Evolutionary conservation across 2,888 invertebrate genomes (phyloP).

Genomic region (Lasioglossum malachurum): DNA sequence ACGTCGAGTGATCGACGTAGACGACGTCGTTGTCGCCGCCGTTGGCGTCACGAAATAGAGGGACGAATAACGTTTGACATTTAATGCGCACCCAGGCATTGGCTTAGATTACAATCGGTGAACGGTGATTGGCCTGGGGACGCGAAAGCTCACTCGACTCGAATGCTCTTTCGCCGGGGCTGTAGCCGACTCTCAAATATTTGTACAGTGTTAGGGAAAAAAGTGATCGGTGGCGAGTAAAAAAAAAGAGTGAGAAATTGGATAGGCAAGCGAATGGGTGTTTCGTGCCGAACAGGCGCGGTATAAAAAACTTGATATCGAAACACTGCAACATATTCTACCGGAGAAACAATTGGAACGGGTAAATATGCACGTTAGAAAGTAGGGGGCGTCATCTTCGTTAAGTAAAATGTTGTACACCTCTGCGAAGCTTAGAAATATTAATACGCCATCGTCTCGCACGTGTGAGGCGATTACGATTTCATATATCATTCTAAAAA

Average conservation of each 20-base stretch:
- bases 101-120: conserved; percentile 76
- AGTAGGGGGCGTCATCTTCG: neutral
- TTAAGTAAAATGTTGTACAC: neutral
- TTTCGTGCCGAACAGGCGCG: conserved; percentile 59
- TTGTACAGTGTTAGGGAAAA: conserved; percentile 74
- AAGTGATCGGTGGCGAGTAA: conserved; percentile 60
- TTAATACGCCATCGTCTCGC: neutral
- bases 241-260: conserved; percentile 63
- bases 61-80: conserved; percentile 81
- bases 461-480: neutral
- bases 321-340: conserved; percentile 43
- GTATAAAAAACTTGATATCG: conserved; percentile 64
- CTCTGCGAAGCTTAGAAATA: neutral
- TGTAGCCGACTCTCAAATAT: conserved; percentile 72
- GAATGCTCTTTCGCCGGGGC: conserved; percentile 71
- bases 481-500: neutral
- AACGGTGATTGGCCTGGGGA: conserved; percentile 71
- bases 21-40: conserved; percentile 57
- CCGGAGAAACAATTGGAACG: conserved; percentile 21
- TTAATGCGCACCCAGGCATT: conserved; percentile 79
- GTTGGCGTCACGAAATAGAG: conserved; percentile 70
- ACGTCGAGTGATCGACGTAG: conserved; percentile 34
- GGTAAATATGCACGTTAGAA: neutral
- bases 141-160: conserved; percentile 75
- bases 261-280: conserved; percentile 63